Base-by-base conservation (phyloP, 2,888 invertebrate genomes). In the Limnephilus rhombicus region DNA sequence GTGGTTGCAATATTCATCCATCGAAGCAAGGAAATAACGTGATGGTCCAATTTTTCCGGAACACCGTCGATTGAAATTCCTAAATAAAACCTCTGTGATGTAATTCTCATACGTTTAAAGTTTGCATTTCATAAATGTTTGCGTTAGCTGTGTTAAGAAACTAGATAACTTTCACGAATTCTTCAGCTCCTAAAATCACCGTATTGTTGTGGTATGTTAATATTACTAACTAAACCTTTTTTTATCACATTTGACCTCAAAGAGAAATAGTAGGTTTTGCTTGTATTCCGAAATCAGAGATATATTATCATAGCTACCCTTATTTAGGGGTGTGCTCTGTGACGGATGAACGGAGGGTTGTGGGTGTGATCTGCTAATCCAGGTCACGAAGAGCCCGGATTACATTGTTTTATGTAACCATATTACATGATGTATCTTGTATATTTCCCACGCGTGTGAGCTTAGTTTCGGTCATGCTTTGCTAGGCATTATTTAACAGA, bases 301-400 rank as follows among this genome's bases (percentile, higher is more conserved):
- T 68, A 68, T 68, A 68, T 68, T 68, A 68, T 68, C 68, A n/a
- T 68, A 68, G 68, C 68, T 68, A 68, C 68, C 68, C 68, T n/a
- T 68, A 24, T 68, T 68, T 24, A 68, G 68, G 53, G 68, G 68
- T 68, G 68, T 68, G 24, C 24, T 68, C 24, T 68, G 68, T 68
- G 68, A 68, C 24, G 24, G 68, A 68, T 68, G 68, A 7, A 68
- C 24, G 68, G 68, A 68, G 68, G 68, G 68, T 68, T 68, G 68
- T 68, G 68, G 68, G 68, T n/a, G 68, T n/a, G 68, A 68, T 68
- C 68, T 68, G 68, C n/a, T 68, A 68, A 68, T 68, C 68, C 68
- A 68, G 68, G 68, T 68, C 68, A 68, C 68, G 68, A 68, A 68
- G 68, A 68, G 68, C n/a, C 68, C 1, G 68, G 68, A 68, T 68